These are phyloP conservation scores for Coracopsis vasa DNA, from an alignment of 2,113 vertebrate species.

Conservation along the genomic window DNA sequence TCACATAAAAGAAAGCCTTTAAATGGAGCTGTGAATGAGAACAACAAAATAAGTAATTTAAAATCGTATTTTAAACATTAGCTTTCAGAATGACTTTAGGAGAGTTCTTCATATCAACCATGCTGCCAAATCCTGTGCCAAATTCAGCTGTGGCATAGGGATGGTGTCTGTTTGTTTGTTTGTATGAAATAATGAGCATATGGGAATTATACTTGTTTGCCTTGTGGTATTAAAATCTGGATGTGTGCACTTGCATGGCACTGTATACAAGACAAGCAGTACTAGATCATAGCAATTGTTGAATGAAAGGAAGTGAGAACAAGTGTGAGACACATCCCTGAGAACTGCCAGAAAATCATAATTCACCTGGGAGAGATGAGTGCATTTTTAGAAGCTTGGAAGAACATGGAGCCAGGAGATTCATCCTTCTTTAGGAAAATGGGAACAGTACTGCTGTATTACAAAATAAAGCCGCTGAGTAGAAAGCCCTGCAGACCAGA, in stretches of 20 bases:
- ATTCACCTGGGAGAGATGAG: neutral
- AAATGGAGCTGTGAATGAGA: neutral
- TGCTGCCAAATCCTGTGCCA: neutral
- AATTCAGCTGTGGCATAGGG: neutral
- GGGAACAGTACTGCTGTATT: neutral
- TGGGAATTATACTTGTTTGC: neutral
- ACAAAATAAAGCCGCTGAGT: neutral
- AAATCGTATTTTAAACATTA: neutral
- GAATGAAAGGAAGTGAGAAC: rapidly evolving
- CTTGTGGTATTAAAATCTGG: neutral
- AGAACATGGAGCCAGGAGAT: neutral
- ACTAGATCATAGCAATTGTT: neutral
- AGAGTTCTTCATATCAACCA: neutral
- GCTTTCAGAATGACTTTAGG: neutral
- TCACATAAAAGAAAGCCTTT: neutral
- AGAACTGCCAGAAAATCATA: neutral
- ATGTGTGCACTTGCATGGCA: neutral
- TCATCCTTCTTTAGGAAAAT: neutral
- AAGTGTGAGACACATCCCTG: neutral
- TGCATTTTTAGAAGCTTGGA: neutral
- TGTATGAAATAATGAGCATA: neutral
- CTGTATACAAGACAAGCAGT: neutral
- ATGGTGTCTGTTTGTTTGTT: neutral
- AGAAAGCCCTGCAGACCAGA: neutral
- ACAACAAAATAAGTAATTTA: neutral